Evolutionary conservation across 2,888 invertebrate species (phyloP), one percentile per base, ranked within the genome.

Genomic region (Parnassius orleans): DNA sequence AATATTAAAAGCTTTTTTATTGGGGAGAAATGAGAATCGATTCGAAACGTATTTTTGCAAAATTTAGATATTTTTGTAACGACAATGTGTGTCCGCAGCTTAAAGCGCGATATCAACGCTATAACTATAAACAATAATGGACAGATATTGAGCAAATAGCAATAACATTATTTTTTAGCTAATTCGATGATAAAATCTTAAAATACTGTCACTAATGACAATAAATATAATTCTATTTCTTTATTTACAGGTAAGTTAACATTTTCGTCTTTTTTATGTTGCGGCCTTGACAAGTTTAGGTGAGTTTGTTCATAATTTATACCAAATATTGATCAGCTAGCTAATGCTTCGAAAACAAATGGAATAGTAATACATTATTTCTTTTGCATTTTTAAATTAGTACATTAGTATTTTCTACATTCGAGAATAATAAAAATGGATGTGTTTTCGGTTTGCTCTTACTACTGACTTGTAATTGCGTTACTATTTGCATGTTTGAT

Each of bases 1-100:
- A 89, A 88, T 88, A 83, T 83, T 86, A 85, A 87, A 78, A 58
- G 60, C 52, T 53, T 61, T 63, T 73, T 78, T 80, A 75, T 79
- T 73, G 69, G 70, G 75, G 76, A 77, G 78, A 82, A 81, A 82
- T 76, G 74, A 69, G 72, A 66, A 63, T 61, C 65, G 65, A 57
- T 61, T 51, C 60, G 48, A 63, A 56, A 57, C 19, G 56, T 61
- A 67, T 65, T 67, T 66, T 66, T 60, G 66, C 60, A 15, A 53
- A 53, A 48, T 53, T 50, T 19, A 41, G 53, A 53, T 64, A 65
- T 59, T 68, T 70, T 66, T 67, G 68, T 66, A 60, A 33, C 33
- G 33, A 33, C 53, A 63, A 61, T 57, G 46, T 52, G 42, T 52
- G 19, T 64, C 57, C 54, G 50, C 58, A 59, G 60, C 58, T 66